Evolutionary conservation across 2,113 vertebrate genomes (phyloP), one percentile per base, ranked within the genome.

Genomic region (Talpa occidentalis): DNA sequence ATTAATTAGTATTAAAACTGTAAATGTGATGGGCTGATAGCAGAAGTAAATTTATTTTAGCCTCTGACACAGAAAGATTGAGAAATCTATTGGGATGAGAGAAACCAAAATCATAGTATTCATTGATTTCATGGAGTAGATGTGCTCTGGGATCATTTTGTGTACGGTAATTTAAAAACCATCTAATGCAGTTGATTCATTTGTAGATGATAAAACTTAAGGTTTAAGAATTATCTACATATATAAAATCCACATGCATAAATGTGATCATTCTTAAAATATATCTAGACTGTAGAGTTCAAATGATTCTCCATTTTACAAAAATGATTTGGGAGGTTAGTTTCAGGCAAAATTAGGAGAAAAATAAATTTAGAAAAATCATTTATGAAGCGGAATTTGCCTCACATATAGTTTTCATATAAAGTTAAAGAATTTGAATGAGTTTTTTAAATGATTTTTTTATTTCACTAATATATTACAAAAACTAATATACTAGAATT

Each of bases 201-300:
- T 72, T 86, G 60, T 6, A 94, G 35, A 59, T 32, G n/a, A 90
- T 21, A 76, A 90, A 88, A 77, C 44, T 42, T 90, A 92, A 95
- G 28, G 0, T 32, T 87, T 54, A 19, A 84, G n/a, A 93, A 37
- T 66, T n/a, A 73, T 14, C 32, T 9, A 73, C 15, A 56, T 0
- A 54, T 0, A 73, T 64, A 66, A 28, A 67, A 8, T 80, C 4
- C 15, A 85, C 77, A 37, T 67, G 47, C 26, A 52, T 54, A 66
- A 54, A 11, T 91, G 8, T 77, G 1, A 72, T 54, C 22, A 24
- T 19, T 74, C 2, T 72, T 73, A 89, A 69, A 91, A 72, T 32
- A 30, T 49, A 26, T 49, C 62, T 92, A 35, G 62, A 59, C 22
- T 66, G 7, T 28, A 35, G n/a, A 21, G 3, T 66, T 11, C n/a